Base-by-base conservation (phyloP, 2,797 vertebrate species). In the Echeneis naucrates region DNA sequence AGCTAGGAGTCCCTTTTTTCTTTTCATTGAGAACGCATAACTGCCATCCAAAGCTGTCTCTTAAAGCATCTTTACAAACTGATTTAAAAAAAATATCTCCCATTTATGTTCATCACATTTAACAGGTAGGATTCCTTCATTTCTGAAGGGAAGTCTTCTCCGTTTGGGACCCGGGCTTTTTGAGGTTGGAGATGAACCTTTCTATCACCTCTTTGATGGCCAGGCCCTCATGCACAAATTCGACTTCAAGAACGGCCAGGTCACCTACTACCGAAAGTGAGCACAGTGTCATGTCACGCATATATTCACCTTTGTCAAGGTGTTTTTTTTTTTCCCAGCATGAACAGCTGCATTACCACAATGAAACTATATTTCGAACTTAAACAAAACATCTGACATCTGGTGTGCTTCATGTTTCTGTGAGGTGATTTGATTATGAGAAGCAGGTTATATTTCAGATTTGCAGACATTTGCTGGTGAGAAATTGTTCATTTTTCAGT, bases 181-280 rank as follows among this genome's bases (percentile, higher is more conserved):
- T 9, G 97, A 99, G 89, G 93, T 97, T 27, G 98, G 97, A 23
- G 88, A 96, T 0, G 97, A 99, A 82, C 97, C 96, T 10, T 99
- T 97, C 89, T 97, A 97, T 72, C 98, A 99, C 84, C 94, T 99
- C 58, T 99, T 99, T 10, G 98, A 99, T 5, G 98, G 98, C 16
- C 98, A 99, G 93, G 98, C 98, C 0, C 95, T 99, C 45, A 96
- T 99, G 82, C 98, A 99, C 94, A 99, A 99, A 92, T 99, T 99
- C 0, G 98, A 99, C 87, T 97, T 99, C 88, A 98, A 97, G 89
- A 96, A 99, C 42, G 97, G 97, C 26, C 95, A 97, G 0, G 96
- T 99, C 72, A 98, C 97, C 52, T 99, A 99, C 67, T 94, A 94
- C 81, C 92, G 97, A 68, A 96, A 95, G 98, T 51, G 10, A 47